Evolutionary conservation across 1,140 invertebrate species (phyloP).

Genomic region (Leptinotarsa defecta): DNA sequence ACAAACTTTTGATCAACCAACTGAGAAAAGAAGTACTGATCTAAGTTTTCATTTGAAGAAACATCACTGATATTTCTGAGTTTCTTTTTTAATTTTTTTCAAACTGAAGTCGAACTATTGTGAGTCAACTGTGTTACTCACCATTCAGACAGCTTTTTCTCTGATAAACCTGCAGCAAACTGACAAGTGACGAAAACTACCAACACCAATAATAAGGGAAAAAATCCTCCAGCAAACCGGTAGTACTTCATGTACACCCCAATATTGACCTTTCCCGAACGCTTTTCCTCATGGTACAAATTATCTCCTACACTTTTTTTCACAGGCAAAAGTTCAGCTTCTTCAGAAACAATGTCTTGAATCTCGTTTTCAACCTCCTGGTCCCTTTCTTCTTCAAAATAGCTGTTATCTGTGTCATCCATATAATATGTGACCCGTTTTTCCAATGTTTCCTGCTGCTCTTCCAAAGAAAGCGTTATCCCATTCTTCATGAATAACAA

Average conservation of each 20-base stretch:
- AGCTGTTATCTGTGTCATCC: conserved; percentile 29
- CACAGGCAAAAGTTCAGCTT: conserved; percentile 26
- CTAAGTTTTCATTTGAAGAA: too few species aligned
- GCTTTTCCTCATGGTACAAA: conserved; percentile 43
- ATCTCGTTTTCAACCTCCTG: conserved; percentile 11
- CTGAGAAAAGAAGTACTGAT: too few species aligned
- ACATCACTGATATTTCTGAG: too few species aligned
- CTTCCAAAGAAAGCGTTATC: conserved; percentile 32
- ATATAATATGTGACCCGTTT: conserved; percentile 42
- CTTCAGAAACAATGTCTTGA: conserved; percentile 23
- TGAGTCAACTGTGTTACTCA: neutral
- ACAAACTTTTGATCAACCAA: too few species aligned
- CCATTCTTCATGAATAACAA: conserved; percentile 38
- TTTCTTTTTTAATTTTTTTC: too few species aligned
- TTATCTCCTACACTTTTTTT: conserved; percentile 29
- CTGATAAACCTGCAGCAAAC: conserved; percentile 31
- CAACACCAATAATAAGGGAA: conserved; percentile 30
- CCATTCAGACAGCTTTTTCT: conserved; percentile 44
- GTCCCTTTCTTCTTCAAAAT: conserved; percentile 20
- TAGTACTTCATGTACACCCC: conserved; percentile 42
- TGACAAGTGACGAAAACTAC: conserved; percentile 34
- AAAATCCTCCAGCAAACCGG: conserved; percentile 42
- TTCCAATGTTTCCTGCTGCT: conserved; percentile 35
- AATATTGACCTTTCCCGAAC: conserved; percentile 37
- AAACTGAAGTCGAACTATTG: too few species aligned